Evolutionary conservation across 2,888 invertebrate species (phyloP), one percentile per base, ranked within the genome.

Genomic region (Mimumesa dahlbomi): DNA sequence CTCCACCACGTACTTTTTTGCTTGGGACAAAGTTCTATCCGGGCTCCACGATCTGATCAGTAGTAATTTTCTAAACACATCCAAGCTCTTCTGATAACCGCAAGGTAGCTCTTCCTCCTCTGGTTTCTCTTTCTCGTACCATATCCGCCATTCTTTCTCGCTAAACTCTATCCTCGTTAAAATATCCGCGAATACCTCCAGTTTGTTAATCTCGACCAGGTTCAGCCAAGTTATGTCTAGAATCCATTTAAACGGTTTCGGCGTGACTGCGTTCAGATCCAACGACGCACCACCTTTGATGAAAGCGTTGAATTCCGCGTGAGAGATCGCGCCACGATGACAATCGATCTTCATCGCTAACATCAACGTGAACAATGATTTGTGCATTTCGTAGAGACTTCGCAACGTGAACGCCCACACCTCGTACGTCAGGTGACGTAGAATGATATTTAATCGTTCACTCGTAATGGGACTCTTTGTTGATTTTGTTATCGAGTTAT

Each of bases 221-320:
- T 98, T 98, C 36, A 98, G 89, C 98, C 98, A 98, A 0, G 98
- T 97, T 73, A 98, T 96, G 84, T 98, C 98, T 56, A 97, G 91
- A 82, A 98, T 97, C 98, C 98, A 98, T 81, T 93, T 93, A 85
- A 97, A 97, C 0, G 98, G 98, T 90, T 98, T 98, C 0, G 97
- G 96, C 1, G 94, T 92, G 0, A 98, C 98, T 2, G 97, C 97
- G 89, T 98, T 97, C 56, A 98, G 90, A 89, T 98, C 98, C 64
- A 98, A 89, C 0, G 98, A 97, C 7, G 98, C 98, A 0, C 98
- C 98, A 31, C 98, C 98, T 91, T 98, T 98, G 62, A 98, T 97
- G 81, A 98, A 97, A 0, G 96, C 95, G 93, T 96, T 94, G 88
- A 98, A 98, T 89, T 98, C 98, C 45, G 96, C 95, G 81, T 96